These are phyloP conservation scores for Polyergus mexicanus DNA, from an alignment of 1,140 invertebrate species.

Conservation along the genomic window DNA sequence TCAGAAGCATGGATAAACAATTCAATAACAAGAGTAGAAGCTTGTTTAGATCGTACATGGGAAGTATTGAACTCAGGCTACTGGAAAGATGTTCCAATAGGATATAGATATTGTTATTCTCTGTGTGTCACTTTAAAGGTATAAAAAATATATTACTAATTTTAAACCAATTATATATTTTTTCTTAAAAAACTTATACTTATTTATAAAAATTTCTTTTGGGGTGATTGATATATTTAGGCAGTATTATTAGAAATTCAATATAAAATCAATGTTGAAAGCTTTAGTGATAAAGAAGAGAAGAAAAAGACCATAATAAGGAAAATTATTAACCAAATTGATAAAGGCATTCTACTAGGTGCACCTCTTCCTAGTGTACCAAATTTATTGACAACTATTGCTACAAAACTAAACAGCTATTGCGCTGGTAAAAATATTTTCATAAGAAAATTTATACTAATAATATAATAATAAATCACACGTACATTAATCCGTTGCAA, in stretches of 20 bases:
- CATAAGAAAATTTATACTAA: background rate
- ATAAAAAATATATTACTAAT: conserved; percentile 52
- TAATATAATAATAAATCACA: background rate
- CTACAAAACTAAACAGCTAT: conserved; percentile 84
- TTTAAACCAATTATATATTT: conserved; percentile 39
- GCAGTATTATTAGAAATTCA: conserved; percentile 80
- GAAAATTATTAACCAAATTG: conserved; percentile 90
- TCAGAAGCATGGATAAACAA: conserved; percentile 77
- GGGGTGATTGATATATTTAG: conserved; percentile 54
- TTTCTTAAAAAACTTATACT: background rate
- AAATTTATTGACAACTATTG: conserved; percentile 87
- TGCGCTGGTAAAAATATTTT: conserved; percentile 73
- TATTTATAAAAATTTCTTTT: conserved; percentile 25
- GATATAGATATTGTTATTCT: conserved; percentile 88
- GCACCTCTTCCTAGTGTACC: conserved; percentile 88
- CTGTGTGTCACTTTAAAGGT: conserved; percentile 89
- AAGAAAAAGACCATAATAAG: conserved; percentile 78
- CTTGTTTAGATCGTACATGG: conserved; percentile 91
- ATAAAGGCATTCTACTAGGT: conserved; percentile 94
- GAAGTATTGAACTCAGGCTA: conserved; percentile 94
- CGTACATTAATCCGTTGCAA: background rate
- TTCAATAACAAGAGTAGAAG: conserved; percentile 84
- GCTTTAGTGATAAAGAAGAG: conserved; percentile 31
- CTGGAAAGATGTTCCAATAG: conserved; percentile 92
- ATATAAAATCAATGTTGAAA: conserved; percentile 48